These are phyloP conservation scores for Cyprinodon variegatus DNA, from an alignment of 2,113 vertebrate genomes.

Conservation along the genomic window DNA sequence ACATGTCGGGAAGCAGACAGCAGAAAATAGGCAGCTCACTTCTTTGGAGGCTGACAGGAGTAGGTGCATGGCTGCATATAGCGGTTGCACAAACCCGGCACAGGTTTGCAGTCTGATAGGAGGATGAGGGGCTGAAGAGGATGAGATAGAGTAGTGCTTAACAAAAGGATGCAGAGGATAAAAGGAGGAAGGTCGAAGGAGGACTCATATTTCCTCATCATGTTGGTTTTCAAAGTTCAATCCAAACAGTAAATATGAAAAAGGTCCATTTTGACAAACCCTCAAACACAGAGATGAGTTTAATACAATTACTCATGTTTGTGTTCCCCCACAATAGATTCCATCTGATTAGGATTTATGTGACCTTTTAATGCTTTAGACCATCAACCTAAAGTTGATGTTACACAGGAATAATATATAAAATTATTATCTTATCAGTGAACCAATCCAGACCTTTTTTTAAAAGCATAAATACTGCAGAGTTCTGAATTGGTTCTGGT, in stretches of 20 bases:
- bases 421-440: too few species aligned
- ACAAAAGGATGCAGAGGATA: neutral
- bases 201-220: neutral
- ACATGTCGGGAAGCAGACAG: neutral
- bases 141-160: neutral
- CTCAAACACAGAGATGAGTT: neutral
- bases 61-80: neutral
- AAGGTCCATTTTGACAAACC: neutral
- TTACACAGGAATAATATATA: neutral
- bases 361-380: neutral
- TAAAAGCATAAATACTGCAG: too few species aligned
- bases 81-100: neutral
- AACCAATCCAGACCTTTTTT: neutral
- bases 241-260: neutral
- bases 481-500: too few species aligned
- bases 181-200: neutral
- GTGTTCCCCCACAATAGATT: neutral
- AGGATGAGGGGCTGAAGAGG: conserved; percentile 3
- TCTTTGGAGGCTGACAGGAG: neutral
- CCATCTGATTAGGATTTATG: neutral
- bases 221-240: neutral
- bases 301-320: neutral
- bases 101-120: conserved; percentile 29
- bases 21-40: neutral
- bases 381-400: neutral